Evolutionary conservation across 2,888 invertebrate genomes (phyloP), one percentile per base, ranked within the genome.

Genomic region (Herminia tarsipennalis): DNA sequence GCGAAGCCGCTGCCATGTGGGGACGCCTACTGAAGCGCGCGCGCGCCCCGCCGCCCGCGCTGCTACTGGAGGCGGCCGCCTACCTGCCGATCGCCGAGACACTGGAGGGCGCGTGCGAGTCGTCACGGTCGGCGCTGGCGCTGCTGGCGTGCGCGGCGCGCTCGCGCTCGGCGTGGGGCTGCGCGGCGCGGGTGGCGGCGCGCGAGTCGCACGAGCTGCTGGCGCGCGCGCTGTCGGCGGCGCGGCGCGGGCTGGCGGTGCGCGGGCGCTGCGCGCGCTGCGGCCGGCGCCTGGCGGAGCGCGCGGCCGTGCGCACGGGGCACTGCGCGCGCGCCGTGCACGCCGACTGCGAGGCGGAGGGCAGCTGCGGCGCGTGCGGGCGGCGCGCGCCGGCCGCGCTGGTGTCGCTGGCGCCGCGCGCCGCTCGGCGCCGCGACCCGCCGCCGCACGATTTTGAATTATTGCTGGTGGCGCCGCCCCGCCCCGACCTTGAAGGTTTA

Each of bases 401-500:
- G 48, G 13, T 65, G 68, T 27, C 44, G 57, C 42, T 68, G 22
- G 47, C 46, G 10, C 9, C 34, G 10, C 39, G 30, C 2, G 9
- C 32, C 25, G 57, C 67, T 16, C 79, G 66, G 35, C 55, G 52
- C 9, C 12, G 54, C 12, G 22, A 51, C 12, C 3, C 55, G n/a
- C 42, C 73, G 38, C 60, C 69, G n/a, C 69, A 34, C 3, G 76
- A 78, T 22, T 76, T 74, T 58, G 66, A 70, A 1, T 66, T 88
- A 16, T 54, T 61, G n/a, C 67, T 88, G 21, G 72, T 73, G 14
- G 90, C 90, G 3, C 88, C 91, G 18, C 90, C 90, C 18, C 73
- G 88, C 3, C 91, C 84, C 0, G 89, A 91, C 47, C 80, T 92
- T 32, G 91, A 92, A 53, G 88, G 89, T 1, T 53, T 82, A 21